Evolutionary conservation across 1,140 invertebrate species (phyloP).

Genomic region (Zelostemma sp.): DNA sequence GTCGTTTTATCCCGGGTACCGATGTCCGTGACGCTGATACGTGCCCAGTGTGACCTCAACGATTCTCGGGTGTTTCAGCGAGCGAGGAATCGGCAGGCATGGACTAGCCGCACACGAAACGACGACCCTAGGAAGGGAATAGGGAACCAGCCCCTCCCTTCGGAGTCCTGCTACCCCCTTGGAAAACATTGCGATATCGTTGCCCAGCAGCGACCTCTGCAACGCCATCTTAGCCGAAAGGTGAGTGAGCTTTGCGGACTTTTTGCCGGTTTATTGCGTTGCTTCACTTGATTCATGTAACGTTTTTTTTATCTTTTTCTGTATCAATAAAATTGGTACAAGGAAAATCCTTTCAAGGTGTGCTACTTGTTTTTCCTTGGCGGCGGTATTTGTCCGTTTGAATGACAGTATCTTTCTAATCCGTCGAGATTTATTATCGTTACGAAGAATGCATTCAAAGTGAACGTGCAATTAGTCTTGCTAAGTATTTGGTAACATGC

Average conservation of each 20-base stretch:
- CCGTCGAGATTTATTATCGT: too few species aligned
- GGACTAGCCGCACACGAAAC: constrained; percentile 58
- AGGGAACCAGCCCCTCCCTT: constrained; percentile 54
- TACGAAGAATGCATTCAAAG: too few species aligned
- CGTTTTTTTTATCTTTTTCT: too few species aligned
- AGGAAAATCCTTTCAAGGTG: too few species aligned
- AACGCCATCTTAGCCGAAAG: constrained; percentile 66
- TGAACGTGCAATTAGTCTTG: too few species aligned
- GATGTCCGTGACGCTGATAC: constrained; percentile 50
- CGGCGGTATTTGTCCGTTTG: too few species aligned
- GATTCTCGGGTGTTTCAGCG: constrained; percentile 63
- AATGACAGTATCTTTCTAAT: too few species aligned
- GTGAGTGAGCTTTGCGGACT: constrained; percentile 52
- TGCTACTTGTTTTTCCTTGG: too few species aligned
- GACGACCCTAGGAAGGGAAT: constrained; percentile 60
- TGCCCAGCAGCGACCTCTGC: constrained; percentile 58
- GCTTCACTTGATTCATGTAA: too few species aligned
- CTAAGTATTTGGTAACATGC: too few species aligned
- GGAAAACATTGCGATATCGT: constrained; percentile 21
- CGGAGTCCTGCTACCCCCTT: constrained; percentile 32
- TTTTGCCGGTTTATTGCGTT: too few species aligned
- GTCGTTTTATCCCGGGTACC: constrained; percentile 20
- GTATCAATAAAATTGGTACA: too few species aligned
- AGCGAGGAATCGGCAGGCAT: constrained; percentile 59
- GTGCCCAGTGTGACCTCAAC: constrained; percentile 46